A percentile compares a stretch with the other conserved stretches of the same genome.
These are phyloP conservation scores for Blera fallax DNA, from an alignment of 2,888 invertebrate genomes.

Conservation along the genomic window DNA sequence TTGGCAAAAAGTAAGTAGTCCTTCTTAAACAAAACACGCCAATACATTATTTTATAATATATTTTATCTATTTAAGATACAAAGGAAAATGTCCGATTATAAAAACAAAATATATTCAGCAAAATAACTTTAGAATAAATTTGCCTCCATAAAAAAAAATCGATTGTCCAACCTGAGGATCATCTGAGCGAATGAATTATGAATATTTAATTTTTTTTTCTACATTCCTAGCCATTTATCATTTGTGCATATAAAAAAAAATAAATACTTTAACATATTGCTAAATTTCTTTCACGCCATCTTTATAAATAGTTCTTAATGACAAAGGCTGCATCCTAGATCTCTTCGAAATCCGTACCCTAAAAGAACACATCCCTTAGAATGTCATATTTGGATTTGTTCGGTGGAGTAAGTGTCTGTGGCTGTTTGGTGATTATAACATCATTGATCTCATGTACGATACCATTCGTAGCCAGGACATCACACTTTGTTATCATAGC, in stretches of 20 bases:
- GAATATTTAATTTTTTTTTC: neutral
- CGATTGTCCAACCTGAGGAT: conserved; percentile 25
- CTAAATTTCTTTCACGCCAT: conserved; percentile 26
- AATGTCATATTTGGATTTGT: conserved; percentile 46
- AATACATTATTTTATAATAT: neutral
- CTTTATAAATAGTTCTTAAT: conserved; percentile 34
- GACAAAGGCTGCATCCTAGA: conserved; percentile 10
- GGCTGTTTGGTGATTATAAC: conserved; percentile 77
- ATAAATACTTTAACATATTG: conserved; percentile 41
- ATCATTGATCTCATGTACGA: conserved; percentile 81
- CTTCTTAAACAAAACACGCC: neutral
- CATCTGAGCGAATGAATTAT: neutral
- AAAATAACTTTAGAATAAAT: conserved; percentile 12
- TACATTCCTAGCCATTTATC: neutral
- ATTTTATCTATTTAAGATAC: conserved; percentile 30
- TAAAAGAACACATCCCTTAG: conserved; percentile 73
- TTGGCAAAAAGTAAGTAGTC: no score
- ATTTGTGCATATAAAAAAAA: conserved; percentile 39
- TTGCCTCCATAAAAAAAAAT: neutral
- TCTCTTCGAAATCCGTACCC: neutral
- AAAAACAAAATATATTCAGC: conserved; percentile 15
- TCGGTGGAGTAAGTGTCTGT: neutral
- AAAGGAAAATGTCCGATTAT: conserved; percentile 18
- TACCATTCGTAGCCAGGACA: conserved; percentile 80
- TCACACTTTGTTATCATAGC: conserved; percentile 82